Percentiles rank a stretch among this genome's conserved stretches.
Conservation (phyloP, 92 coral and sea anemone species). For the Zoanthus gigantus region DNA sequence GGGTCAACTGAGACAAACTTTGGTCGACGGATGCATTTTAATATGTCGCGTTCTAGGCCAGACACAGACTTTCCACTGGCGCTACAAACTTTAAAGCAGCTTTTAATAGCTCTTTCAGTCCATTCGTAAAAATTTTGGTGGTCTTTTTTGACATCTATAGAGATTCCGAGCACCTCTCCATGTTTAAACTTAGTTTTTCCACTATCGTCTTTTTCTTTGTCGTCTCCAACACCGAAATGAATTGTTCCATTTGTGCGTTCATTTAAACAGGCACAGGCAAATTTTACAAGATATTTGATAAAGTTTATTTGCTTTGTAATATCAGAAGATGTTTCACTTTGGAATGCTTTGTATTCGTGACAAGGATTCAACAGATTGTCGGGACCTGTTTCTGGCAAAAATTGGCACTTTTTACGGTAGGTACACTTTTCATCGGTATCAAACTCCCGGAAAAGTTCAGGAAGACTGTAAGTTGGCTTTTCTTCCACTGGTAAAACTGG, state of each 20-base stretch:
- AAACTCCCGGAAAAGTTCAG: slow-evolving; percentile 28
- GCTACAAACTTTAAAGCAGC: slow-evolving; percentile 23
- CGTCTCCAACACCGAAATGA: slow-evolving; percentile 73
- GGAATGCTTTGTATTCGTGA: slow-evolving; percentile 50
- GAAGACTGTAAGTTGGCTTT: background rate
- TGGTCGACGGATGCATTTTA: slow-evolving; percentile 29
- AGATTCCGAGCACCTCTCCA: slow-evolving; percentile 43
- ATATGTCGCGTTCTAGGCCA: background rate
- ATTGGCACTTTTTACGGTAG: background rate
- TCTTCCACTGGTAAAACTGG: background rate
- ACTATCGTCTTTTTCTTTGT: slow-evolving; percentile 11
- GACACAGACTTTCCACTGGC: slow-evolving; percentile 19
- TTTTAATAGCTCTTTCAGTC: slow-evolving; percentile 22
- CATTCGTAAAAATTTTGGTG: slow-evolving; percentile 16
- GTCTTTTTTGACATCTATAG: slow-evolving; percentile 1
- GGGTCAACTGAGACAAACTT: slow-evolving; percentile 27
- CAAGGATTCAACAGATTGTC: slow-evolving; percentile 54
- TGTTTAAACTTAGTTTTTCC: slow-evolving; percentile 37
- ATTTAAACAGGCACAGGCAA: slow-evolving; percentile 66
- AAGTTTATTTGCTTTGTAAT: slow-evolving; percentile 31
- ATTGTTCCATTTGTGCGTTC: slow-evolving; percentile 72
- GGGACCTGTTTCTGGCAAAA: slow-evolving; percentile 57
- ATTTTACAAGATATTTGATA: slow-evolving; percentile 33
- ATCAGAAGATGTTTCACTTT: background rate
- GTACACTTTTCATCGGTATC: slow-evolving; percentile 32